phyloP scores from a whole-genome alignment of 64 coral and sea anemone species.

The Pocillopora verrucosa region DNA sequence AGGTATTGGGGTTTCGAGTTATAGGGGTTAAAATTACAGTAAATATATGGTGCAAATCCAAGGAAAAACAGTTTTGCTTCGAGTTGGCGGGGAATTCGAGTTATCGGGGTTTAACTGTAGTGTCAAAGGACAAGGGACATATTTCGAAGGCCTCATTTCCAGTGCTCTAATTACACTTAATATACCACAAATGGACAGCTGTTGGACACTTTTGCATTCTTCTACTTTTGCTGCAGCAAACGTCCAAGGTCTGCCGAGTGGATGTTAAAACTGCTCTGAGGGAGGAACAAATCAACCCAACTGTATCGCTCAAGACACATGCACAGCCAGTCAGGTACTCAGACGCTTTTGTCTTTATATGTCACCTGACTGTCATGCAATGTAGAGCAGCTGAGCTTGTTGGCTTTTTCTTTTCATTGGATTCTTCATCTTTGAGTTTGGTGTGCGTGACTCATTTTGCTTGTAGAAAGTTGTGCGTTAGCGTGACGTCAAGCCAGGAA shows the following conservation, averaged over 20 bases:
- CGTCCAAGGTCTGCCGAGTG: constrained; percentile 58
- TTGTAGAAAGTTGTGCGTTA: too few species aligned
- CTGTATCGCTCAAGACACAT: constrained; percentile 82
- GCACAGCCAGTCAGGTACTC: constrained; percentile 71
- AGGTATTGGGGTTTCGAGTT: too few species aligned
- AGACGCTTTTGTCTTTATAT: background rate
- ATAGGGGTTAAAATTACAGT: too few species aligned
- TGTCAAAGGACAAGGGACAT: too few species aligned
- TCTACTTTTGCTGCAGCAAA: constrained; percentile 39
- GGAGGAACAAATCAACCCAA: constrained; percentile 75
- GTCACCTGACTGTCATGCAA: background rate
- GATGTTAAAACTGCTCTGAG: constrained; percentile 65
- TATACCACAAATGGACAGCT: background rate
- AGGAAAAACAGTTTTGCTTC: too few species aligned
- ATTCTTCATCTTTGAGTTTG: too few species aligned
- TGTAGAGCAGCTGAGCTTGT: background rate
- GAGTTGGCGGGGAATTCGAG: too few species aligned
- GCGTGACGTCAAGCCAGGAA: background rate
- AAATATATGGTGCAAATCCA: too few species aligned
- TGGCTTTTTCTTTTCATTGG: background rate
- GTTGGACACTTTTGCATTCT: background rate
- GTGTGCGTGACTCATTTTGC: background rate
- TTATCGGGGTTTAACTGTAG: too few species aligned
- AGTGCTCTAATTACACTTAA: too few species aligned
- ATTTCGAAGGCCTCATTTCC: too few species aligned